phyloP scores from a whole-genome alignment of 1,140 invertebrate genomes.

The Cotesia glomerata region DNA sequence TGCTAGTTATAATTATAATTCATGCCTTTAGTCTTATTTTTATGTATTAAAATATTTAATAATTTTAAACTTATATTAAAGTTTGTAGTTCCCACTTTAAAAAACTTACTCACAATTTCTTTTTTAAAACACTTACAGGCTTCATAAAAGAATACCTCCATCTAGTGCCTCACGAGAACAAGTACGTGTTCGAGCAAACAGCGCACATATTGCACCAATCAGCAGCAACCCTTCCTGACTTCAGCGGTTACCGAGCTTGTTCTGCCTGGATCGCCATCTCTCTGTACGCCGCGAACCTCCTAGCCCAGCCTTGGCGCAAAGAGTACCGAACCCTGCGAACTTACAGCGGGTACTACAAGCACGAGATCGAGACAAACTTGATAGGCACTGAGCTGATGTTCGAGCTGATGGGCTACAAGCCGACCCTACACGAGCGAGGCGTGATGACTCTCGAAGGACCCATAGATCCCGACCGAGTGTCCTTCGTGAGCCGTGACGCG shows the following conservation, averaged over 20 bases:
- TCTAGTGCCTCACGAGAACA: slow-evolving; percentile 78
- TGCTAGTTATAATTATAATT: no score
- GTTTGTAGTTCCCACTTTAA: background rate
- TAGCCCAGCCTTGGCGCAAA: slow-evolving; percentile 86
- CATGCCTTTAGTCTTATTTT: no score
- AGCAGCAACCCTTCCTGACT: slow-evolving; percentile 71
- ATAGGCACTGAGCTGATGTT: slow-evolving; percentile 78
- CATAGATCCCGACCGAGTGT: slow-evolving; percentile 80
- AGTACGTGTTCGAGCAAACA: slow-evolving; percentile 78
- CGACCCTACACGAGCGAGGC: slow-evolving; percentile 56
- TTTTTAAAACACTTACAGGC: slow-evolving; percentile 62
- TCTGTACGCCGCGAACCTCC: slow-evolving; percentile 82
- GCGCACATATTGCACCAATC: slow-evolving; percentile 76
- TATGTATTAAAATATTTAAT: no score
- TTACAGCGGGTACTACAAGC: slow-evolving; percentile 85
- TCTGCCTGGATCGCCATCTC: slow-evolving; percentile 84
- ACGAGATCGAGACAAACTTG: slow-evolving; percentile 82
- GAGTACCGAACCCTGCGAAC: slow-evolving; percentile 83
- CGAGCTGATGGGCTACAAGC: slow-evolving; percentile 81
- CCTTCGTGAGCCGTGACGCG: slow-evolving; percentile 80
- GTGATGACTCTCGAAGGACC: slow-evolving; percentile 71
- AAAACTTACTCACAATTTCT: slow-evolving; percentile 55
- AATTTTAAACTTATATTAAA: slow-evolving; percentile 25
- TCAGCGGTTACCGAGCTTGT: slow-evolving; percentile 80
- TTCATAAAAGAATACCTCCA: slow-evolving; percentile 79